Evolutionary conservation across 2,797 vertebrate species (phyloP).

Genomic region (Peromyscus attwateri): DNA sequence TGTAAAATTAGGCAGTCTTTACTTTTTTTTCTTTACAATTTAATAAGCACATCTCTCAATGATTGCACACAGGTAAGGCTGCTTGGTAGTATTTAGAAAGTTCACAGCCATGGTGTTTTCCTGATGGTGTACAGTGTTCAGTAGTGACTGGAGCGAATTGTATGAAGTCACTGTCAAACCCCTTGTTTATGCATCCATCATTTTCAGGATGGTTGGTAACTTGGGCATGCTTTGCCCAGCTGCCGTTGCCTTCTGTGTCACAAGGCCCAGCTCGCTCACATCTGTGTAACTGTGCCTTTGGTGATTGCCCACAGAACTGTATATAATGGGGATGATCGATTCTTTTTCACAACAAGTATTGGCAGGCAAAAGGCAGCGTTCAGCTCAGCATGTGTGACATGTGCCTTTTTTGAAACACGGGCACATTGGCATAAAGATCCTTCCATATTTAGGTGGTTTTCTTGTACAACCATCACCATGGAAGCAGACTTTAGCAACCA

Average conservation of each 20-base stretch:
- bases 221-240: slow-evolving; percentile 95
- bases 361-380: not conserved
- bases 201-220: slow-evolving; percentile 98
- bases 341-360: not conserved
- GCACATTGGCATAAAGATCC: not conserved
- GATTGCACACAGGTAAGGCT: not conserved
- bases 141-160: not conserved
- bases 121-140: not conserved
- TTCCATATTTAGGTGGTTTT: not conserved
- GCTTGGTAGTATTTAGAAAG: slow-evolving; percentile 64
- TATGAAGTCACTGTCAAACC: slow-evolving; percentile 87
- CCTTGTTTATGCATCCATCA: slow-evolving; percentile 97
- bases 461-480: not conserved
- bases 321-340: too few relatives aligned
- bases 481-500: not conserved
- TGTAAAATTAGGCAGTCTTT: slow-evolving; percentile 40
- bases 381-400: not conserved
- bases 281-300: not conserved
- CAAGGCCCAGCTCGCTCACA: not conserved
- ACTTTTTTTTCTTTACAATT: not conserved
- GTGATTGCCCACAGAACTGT: too few relatives aligned
- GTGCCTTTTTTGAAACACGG: not conserved
- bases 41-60: slow-evolving; percentile 56
- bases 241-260: not conserved
- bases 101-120: slow-evolving; percentile 1